Evolutionary conservation across 2,113 vertebrate species (phyloP), one percentile per base, ranked within the genome.

Genomic region (Leptosomus discolor): DNA sequence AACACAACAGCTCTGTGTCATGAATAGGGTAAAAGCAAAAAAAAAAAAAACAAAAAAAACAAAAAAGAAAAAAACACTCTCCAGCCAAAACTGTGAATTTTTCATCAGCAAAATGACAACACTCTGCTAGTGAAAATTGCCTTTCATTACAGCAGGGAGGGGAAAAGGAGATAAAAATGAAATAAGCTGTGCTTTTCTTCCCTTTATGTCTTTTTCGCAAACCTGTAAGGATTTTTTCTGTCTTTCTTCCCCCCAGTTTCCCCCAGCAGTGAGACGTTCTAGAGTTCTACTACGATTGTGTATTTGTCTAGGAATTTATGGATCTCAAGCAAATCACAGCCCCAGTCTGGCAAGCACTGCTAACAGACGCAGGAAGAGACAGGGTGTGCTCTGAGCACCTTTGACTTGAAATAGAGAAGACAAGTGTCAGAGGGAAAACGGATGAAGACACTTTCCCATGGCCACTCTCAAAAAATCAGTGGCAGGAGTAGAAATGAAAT

Each of bases 101-200:
- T 83, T 85, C 87, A 90, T 67, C 7, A 0, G 85, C 75, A 89
- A 88, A 91, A 81, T 19, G 80, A 88, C 92, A 97, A 88, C 75
- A 46, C n/a, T 53, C 46, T 80, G 82, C 69, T 85, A 46, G 90
- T 64, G 88, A 69, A 95, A 68, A 92, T 71, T 92, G 85, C 77
- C 63, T 95, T 90, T 89, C 71, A 48, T 85, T 92, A 87, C 85
- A 85, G 54, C 39, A 70, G 80, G 75, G 70, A 82, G 71, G 56
- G 64, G 45, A 85, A 93, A 84, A 46, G 32, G 67, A 92, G 61
- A 89, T 91, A 82, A 96, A 95, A 93, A 95, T 88, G 63, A 90
- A 90, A 94, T 91, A 92, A 91, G 15, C 60, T 32, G 60, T 67
- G 60, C 46, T 92, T 90, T 92, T 19, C 58, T 60, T 86, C 36